A percentile compares a stretch with the other conserved stretches of the same genome.
These are phyloP conservation scores for Epizoanthus rinbou DNA, from an alignment of 92 coral and sea anemone species.

Conservation along the genomic window DNA sequence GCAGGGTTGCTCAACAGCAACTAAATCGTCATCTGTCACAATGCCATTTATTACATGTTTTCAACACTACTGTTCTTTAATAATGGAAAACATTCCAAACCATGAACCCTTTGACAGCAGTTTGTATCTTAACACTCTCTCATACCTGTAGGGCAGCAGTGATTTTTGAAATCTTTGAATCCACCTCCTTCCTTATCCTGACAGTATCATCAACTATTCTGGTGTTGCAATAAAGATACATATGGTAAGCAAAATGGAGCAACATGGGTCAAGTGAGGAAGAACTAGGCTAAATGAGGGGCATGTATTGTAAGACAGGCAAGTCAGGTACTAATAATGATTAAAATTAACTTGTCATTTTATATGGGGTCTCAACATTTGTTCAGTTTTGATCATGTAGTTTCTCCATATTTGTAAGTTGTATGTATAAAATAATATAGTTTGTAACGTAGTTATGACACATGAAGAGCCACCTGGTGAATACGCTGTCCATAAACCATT, in stretches of 20 bases:
- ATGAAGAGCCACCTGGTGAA: no score
- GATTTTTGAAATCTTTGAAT: conserved; percentile 79
- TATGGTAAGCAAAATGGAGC: neutral
- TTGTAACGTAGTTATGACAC: no score
- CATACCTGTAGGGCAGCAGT: conserved; percentile 74
- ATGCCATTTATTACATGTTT: no score
- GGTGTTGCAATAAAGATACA: neutral
- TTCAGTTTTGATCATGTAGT: no score
- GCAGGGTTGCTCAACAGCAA: neutral
- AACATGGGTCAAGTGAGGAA: neutral
- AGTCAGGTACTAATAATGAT: neutral
- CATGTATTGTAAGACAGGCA: neutral
- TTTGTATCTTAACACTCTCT: no score
- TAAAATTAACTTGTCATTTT: no score
- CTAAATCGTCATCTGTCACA: no score
- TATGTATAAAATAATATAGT: no score
- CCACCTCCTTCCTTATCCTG: conserved; percentile 86
- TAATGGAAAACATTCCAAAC: neutral
- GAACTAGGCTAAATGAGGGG: no score
- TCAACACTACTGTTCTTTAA: neutral
- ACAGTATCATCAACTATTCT: conserved; percentile 68
- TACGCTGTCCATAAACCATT: no score
- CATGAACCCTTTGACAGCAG: neutral
- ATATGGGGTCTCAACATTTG: no score
- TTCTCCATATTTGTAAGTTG: no score